Evolutionary conservation across 2,113 vertebrate genomes (phyloP).

Genomic region (Taurulus bubalis): DNA sequence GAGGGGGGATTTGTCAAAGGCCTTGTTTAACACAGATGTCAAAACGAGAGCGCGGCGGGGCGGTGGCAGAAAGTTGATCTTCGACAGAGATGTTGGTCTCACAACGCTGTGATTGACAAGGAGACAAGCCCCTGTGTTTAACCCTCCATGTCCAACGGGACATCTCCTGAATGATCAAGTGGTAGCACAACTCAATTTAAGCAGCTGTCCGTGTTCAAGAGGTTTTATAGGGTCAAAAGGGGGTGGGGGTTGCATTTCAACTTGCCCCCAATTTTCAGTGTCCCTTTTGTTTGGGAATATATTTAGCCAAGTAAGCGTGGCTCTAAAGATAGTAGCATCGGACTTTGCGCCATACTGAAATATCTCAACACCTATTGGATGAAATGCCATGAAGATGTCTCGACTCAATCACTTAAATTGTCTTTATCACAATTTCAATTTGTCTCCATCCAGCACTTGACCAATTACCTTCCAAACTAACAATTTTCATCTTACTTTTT

Average conservation of each 20-base stretch:
- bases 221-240: slow-evolving; percentile 52
- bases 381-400: neutral
- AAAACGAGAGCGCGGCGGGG: slow-evolving; percentile 53
- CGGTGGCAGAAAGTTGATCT: slow-evolving; percentile 28
- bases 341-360: neutral
- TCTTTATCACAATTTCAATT: too few relatives aligned
- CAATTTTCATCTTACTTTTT: neutral
- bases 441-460: neutral
- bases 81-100: slow-evolving; percentile 73
- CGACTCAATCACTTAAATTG: neutral
- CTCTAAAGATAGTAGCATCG: neutral
- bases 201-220: slow-evolving; percentile 39
- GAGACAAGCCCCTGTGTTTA: slow-evolving; percentile 67
- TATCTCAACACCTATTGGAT: neutral
- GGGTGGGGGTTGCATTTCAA: slow-evolving; percentile 50
- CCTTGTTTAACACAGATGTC: slow-evolving; percentile 81
- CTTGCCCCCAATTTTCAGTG: slow-evolving; percentile 18
- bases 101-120: slow-evolving; percentile 70
- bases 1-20: slow-evolving; percentile 67
- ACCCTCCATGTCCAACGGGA: slow-evolving; percentile 52
- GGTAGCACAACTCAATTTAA: slow-evolving; percentile 54
- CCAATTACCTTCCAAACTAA: neutral
- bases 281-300: neutral
- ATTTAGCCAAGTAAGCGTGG: neutral
- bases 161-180: slow-evolving; percentile 75